Evolutionary conservation across 2,888 invertebrate species (phyloP).

Genomic region (Dyspetes luteomarginatus): DNA sequence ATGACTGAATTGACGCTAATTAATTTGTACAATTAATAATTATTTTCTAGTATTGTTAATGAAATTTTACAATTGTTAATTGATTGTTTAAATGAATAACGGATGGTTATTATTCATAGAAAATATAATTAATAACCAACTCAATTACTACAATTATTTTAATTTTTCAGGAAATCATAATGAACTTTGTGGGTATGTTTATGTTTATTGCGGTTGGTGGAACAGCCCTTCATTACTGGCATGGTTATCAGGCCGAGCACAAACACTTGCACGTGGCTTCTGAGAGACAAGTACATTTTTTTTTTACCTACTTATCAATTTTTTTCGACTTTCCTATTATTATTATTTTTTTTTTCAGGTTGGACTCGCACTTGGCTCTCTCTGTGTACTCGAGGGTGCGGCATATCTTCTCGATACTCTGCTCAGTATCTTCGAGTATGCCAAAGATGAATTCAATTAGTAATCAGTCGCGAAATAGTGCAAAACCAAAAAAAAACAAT

Average conservation of each 20-base stretch:
- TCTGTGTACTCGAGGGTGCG: constrained; percentile 92
- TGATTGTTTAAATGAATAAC: too few relatives aligned
- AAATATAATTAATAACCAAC: constrained; percentile 2
- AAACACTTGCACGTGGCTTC: constrained; percentile 89
- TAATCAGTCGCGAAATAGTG: neutral
- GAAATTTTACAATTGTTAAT: too few relatives aligned
- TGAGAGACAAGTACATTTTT: constrained; percentile 87
- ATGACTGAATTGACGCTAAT: neutral
- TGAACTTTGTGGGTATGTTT: constrained; percentile 94
- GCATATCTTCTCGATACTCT: constrained; percentile 92
- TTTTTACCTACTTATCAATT: too few relatives aligned
- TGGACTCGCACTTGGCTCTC: constrained; percentile 91
- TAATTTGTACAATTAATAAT: constrained; percentile 10
- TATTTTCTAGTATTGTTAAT: too few relatives aligned
- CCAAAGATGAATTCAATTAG: constrained; percentile 86
- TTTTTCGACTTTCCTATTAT: too few relatives aligned
- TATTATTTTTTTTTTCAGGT: constrained; percentile 84
- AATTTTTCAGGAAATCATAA: constrained; percentile 90
- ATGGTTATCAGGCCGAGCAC: constrained; percentile 92
- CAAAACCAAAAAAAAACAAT: neutral
- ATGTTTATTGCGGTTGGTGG: constrained; percentile 94
- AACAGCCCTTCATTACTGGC: constrained; percentile 95
- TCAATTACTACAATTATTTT: neutral
- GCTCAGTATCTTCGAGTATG: constrained; percentile 89
- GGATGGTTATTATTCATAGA: neutral